Conservation (phyloP, 2,888 invertebrate genomes). For the Helicoverpa assulta region DNA sequence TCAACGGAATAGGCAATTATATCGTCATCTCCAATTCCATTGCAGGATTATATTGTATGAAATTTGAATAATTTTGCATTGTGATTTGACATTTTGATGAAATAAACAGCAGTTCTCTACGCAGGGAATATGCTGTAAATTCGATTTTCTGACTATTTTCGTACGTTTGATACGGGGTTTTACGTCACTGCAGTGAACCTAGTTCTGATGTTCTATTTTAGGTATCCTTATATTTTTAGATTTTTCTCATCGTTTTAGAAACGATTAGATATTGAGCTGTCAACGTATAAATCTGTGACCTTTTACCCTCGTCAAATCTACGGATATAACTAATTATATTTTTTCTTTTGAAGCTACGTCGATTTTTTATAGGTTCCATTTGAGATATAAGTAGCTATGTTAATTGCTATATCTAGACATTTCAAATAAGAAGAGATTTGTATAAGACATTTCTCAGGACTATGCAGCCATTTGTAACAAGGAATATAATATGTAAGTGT, state of each 20-base stretch:
- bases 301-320: neutral
- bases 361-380: no score
- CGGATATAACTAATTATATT: neutral
- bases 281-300: neutral
- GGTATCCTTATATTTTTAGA: neutral
- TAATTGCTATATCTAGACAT: no score
- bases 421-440: no score
- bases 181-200: neutral
- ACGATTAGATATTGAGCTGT: neutral
- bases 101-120: conserved; percentile 56
- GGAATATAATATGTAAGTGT: neutral
- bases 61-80: conserved; percentile 80
- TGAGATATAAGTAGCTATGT: no score
- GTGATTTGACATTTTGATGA: conserved; percentile 67
- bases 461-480: neutral
- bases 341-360: neutral
- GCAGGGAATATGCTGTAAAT: conserved; percentile 36
- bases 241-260: neutral
- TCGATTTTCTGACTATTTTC: conserved; percentile 31
- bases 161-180: neutral
- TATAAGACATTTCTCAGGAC: no score
- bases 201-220: neutral
- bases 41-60: conserved; percentile 71
- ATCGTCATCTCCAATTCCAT: conserved; percentile 68
- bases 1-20: conserved; percentile 69